A percentile compares a stretch with the other conserved stretches of the same genome.
These are phyloP conservation scores for Eumacrocentrus americanus DNA, from an alignment of 2,888 invertebrate genomes.

Conservation along the genomic window DNA sequence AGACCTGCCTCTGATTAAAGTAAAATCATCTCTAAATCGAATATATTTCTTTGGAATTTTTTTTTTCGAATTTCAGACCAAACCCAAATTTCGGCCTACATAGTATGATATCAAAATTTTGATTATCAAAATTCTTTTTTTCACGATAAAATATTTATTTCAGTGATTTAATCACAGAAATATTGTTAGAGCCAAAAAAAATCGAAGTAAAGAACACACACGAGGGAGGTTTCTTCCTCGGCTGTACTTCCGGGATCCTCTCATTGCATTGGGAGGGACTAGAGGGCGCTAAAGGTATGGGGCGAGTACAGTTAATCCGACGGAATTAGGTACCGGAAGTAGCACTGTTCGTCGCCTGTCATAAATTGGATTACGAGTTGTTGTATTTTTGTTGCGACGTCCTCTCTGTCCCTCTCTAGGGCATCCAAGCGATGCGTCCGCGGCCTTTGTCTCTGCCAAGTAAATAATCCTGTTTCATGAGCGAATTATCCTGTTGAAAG, in stretches of 20 bases:
- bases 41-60: no score
- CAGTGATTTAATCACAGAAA: background rate
- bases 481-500: conserved; percentile 12
- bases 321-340: conserved; percentile 48
- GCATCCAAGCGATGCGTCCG: conserved; percentile 20
- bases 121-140: no score
- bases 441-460: conserved; percentile 4
- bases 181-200: background rate
- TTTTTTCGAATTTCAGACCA: no score
- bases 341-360: conserved; percentile 46
- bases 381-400: conserved; percentile 41
- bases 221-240: background rate
- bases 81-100: no score
- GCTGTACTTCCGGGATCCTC: background rate
- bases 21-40: no score
- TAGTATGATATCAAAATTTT: no score
- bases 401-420: no score
- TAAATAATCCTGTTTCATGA: conserved; percentile 20
- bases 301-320: conserved; percentile 41
- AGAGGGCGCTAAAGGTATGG: conserved; percentile 26
- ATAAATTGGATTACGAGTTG: conserved; percentile 53
- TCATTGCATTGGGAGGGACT: conserved; percentile 10
- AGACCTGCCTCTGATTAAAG: no score
- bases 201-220: background rate
- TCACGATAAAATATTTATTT: no score